phyloP scores from a whole-genome alignment of 2,888 invertebrate genomes.

The Aromia moschata region DNA sequence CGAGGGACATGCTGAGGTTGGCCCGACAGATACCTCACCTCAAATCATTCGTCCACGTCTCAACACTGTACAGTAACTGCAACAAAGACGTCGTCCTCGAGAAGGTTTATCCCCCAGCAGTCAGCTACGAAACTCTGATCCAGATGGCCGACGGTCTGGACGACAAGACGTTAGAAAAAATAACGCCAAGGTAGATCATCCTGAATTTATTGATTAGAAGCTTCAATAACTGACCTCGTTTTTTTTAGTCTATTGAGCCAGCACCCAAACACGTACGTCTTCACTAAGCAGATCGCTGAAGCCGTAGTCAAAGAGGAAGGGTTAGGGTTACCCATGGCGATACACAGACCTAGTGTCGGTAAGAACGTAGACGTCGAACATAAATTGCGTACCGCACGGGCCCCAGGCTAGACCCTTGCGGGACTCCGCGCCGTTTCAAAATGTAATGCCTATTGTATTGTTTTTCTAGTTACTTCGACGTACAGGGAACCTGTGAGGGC shows the following conservation, averaged over 20 bases:
- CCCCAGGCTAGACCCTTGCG: too few species aligned
- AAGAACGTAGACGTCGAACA: too few species aligned
- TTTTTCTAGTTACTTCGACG: conserved; percentile 65
- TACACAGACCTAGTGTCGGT: conserved; percentile 75
- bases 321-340: conserved; percentile 68
- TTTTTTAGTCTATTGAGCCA: conserved; percentile 60
- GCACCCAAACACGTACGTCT: conserved; percentile 79
- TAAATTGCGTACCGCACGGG: too few species aligned
- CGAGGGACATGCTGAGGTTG: conserved; percentile 69
- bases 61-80: conserved; percentile 48
- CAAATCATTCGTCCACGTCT: conserved; percentile 50
- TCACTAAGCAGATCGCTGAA: conserved; percentile 78
- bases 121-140: conserved; percentile 60
- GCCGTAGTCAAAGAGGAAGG: conserved; percentile 66
- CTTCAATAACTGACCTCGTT: neutral
- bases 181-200: conserved; percentile 52
- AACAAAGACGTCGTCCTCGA: conserved; percentile 40
- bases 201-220: neutral
- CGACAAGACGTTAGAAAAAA: conserved; percentile 58
- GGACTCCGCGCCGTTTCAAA: too few species aligned
- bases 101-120: conserved; percentile 40
- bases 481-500: conserved; percentile 69
- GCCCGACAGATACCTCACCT: conserved; percentile 71
- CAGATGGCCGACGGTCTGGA: conserved; percentile 52
- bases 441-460: too few species aligned